A percentile compares a stretch with the other conserved stretches of the same genome.
Conservation (phyloP, 2,888 invertebrate species). For the Girardia tigrina region DNA sequence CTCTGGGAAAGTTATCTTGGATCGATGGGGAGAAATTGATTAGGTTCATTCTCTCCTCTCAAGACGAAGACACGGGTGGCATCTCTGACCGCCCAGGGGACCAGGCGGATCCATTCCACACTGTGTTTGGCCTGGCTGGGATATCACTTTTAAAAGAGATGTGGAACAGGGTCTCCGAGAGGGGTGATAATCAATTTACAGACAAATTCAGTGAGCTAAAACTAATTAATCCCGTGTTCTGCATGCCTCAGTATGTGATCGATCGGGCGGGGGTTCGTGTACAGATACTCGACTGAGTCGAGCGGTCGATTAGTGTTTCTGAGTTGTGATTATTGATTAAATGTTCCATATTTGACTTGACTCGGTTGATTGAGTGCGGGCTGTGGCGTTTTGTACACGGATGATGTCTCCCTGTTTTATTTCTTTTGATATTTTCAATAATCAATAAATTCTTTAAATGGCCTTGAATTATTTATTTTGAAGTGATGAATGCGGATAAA, state of each 20-base stretch:
- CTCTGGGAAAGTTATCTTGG: constrained; percentile 84
- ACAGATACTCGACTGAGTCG: constrained; percentile 43
- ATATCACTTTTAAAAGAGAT: constrained; percentile 62
- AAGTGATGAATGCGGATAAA: too few species aligned
- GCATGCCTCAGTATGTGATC: constrained; percentile 78
- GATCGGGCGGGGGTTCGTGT: constrained; percentile 61
- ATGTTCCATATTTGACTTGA: too few species aligned
- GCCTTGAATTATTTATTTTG: too few species aligned
- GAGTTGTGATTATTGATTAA: too few species aligned
- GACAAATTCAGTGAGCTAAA: too few species aligned
- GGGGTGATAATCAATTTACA: neutral
- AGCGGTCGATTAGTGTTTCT: too few species aligned
- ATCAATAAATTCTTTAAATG: too few species aligned
- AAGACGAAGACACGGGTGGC: constrained; percentile 82
- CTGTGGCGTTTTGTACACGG: too few species aligned
- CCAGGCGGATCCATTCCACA: constrained; percentile 84
- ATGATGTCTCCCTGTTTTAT: too few species aligned
- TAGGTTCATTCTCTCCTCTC: constrained; percentile 67
- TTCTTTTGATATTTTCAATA: too few species aligned
- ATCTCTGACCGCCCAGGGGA: constrained; percentile 94
- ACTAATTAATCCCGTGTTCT: constrained; percentile 81
- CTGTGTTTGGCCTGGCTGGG: constrained; percentile 79
- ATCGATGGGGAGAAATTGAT: constrained; percentile 57
- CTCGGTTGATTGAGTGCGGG: too few species aligned
- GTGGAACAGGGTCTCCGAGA: constrained; percentile 32